A percentile compares a stretch with the other conserved stretches of the same genome.
phyloP scores from a whole-genome alignment of 92 coral and sea anemone genomes.

The Paragorgia papillata region DNA sequence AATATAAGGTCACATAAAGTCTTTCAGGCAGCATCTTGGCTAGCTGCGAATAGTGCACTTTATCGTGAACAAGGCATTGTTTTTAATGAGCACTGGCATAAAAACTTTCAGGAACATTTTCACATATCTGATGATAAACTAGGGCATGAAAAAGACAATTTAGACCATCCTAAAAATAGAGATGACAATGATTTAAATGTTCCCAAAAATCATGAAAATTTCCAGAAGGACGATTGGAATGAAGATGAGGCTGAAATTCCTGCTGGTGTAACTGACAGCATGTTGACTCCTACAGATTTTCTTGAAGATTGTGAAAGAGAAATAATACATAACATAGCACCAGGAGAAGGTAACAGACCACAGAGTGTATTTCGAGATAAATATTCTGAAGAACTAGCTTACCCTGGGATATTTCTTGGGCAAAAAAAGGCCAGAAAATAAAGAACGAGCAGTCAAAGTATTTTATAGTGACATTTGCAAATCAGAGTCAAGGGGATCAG shows the following conservation, averaged over 20 bases:
- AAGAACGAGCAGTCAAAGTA: no score
- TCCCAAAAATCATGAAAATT: no score
- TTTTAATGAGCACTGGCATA: conserved; percentile 11
- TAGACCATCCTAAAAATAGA: no score
- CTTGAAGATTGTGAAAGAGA: conserved; percentile 53
- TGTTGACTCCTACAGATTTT: conserved; percentile 49
- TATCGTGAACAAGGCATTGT: conserved; percentile 47
- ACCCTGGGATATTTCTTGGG: no score
- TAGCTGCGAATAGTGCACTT: conserved; percentile 57
- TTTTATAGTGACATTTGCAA: conserved; percentile 52
- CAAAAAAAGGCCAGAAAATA: no score
- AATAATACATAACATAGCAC: conserved; percentile 42
- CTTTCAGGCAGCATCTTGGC: conserved; percentile 63
- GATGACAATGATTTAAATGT: no score
- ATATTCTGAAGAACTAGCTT: no score
- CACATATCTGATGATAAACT: no score
- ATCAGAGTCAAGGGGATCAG: conserved; percentile 56
- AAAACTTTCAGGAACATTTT: conserved; percentile 28
- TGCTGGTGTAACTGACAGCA: conserved; percentile 45
- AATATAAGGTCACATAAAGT: conserved; percentile 68
- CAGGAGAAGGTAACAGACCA: conserved; percentile 58
- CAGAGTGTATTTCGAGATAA: neutral
- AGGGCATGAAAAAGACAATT: no score
- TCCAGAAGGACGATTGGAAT: no score
- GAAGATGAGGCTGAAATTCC: conserved; percentile 46